A percentile compares a stretch with the other conserved stretches of the same genome.
Conservation (phyloP, 2,888 invertebrate species). For the Anoplius nigerrimus region DNA sequence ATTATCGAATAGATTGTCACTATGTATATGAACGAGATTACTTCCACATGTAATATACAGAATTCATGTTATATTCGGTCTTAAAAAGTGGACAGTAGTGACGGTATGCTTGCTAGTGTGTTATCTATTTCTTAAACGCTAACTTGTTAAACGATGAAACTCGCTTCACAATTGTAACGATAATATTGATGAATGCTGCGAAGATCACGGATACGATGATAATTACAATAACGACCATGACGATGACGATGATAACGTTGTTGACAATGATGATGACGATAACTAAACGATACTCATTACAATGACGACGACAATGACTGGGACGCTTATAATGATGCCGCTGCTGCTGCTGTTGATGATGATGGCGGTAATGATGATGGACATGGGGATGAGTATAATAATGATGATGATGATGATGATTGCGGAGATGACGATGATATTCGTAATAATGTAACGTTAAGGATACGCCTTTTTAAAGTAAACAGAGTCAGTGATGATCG, state of each 20-base stretch:
- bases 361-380: not conserved
- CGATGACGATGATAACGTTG: conserved; percentile 2
- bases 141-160: too few relatives aligned
- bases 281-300: not conserved
- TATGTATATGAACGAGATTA: conserved; percentile 16
- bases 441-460: not conserved
- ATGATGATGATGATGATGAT: not conserved
- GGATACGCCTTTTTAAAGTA: too few relatives aligned
- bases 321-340: not conserved
- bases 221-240: not conserved
- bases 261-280: not conserved
- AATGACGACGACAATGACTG: not conserved
- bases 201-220: not conserved
- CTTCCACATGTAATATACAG: conserved; percentile 22
- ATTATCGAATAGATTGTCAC: not conserved
- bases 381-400: not conserved
- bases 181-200: not conserved
- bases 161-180: not conserved
- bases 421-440: not conserved
- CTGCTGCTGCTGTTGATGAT: not conserved
- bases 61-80: conserved; percentile 1
- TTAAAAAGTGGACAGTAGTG: not conserved
- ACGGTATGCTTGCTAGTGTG: not conserved
- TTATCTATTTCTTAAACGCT: not conserved
- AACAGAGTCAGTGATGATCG: conserved; percentile 37